A percentile compares a stretch with the other conserved stretches of the same genome.
phyloP scores from a whole-genome alignment of 92 coral and sea anemone species.

The Phenganax marumi region DNA sequence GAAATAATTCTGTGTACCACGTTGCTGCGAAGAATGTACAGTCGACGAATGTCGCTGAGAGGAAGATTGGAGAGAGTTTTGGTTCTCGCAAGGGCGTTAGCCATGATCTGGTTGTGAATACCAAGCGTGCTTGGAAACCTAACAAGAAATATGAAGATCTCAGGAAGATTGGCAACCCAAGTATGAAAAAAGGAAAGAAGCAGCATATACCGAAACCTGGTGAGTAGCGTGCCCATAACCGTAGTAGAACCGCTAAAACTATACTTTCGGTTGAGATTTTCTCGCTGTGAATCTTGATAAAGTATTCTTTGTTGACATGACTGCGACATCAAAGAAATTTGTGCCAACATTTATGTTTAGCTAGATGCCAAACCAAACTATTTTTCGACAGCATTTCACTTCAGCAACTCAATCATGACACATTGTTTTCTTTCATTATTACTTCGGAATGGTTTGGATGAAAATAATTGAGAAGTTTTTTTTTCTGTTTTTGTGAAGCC shows the following conservation, averaged over 20 bases:
- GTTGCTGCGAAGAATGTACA: slow-evolving; percentile 36
- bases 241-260: too few relatives aligned
- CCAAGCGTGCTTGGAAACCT: slow-evolving; percentile 46
- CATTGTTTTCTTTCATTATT: not conserved
- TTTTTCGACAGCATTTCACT: not conserved
- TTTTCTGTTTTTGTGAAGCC: not conserved
- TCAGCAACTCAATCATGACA: not conserved
- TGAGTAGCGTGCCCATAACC: not conserved
- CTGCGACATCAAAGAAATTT: too few relatives aligned
- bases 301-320: too few relatives aligned
- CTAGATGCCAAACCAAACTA: not conserved
- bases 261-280: too few relatives aligned
- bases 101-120: slow-evolving; percentile 35
- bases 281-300: too few relatives aligned
- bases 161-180: slow-evolving; percentile 31
- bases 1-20: slow-evolving; percentile 21
- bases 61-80: slow-evolving; percentile 42
- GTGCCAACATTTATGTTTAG: too few relatives aligned
- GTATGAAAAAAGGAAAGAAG: slow-evolving; percentile 23
- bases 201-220: slow-evolving; percentile 30
- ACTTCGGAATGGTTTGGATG: not conserved
- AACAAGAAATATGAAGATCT: slow-evolving; percentile 44
- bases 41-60: slow-evolving; percentile 31
- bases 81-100: slow-evolving; percentile 38
- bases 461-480: not conserved